Base-by-base conservation (phyloP, 2,113 vertebrate genomes). In the Numenius arquata region DNA sequence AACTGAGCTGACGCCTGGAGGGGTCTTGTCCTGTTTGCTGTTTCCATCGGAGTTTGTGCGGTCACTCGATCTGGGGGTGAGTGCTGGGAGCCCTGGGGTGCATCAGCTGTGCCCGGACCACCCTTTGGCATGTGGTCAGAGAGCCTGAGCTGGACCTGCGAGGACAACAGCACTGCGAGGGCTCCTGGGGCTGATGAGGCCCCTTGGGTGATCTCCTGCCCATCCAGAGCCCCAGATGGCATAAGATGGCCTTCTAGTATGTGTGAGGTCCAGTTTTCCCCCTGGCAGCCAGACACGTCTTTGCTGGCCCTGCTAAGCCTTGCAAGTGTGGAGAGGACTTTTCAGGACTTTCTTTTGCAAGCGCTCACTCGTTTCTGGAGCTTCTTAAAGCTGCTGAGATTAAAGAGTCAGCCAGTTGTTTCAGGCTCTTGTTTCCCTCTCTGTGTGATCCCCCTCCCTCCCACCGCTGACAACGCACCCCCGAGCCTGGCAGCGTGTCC, bases 171-270 rank as follows among this genome's bases (percentile, higher is more conserved):
- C 6, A 5, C 67, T 59, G 50, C 1, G 1, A 81, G 53, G 38
- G 21, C 15, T 92, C 41, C 38, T 0, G 0, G 55, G 48, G 36
- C 22, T n/a, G 27, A 15, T 6, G 38, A 72, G 32, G 12, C 10
- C 36, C 36, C 45, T 36, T 56, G 67, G 22, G 61, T 5, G 1
- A 72, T 36, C 50, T 65, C 9, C 78, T 71, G 65, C 63, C 40
- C 22, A 23, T 8, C 45, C 75, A 48, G 70, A 41, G 68, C 40
- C 29, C 26, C 74, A 50, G 15, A 36, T 17, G n/a, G 48, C 68
- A 56, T 4, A 25, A 40, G 6, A 61, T 8, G 47, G 55, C 18
- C 52, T 59, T 67, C 38, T 34, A 41, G 65, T 11, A 9, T 5
- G 22, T 40, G 34, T 59, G 76, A 93, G 92, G 32, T 85, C 56